A percentile compares a stretch with the other conserved stretches of the same genome.
phyloP scores from a whole-genome alignment of 1,140 invertebrate genomes.

The Bombus haemorrhoidalis region DNA sequence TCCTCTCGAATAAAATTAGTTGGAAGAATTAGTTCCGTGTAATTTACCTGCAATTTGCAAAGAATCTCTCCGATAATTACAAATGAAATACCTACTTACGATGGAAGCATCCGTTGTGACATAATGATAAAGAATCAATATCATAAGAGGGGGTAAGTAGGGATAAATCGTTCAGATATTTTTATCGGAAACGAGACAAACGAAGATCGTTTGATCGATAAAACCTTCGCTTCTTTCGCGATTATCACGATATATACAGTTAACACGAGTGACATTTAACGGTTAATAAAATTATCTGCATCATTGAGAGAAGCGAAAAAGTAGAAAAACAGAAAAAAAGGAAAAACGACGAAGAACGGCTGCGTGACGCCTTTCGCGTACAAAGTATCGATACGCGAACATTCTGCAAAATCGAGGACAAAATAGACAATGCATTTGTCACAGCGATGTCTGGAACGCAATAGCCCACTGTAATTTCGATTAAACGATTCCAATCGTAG shows the following conservation, averaged over 20 bases:
- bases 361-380: background rate
- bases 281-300: too few species aligned
- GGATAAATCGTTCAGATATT: too few species aligned
- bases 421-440: conserved; percentile 1
- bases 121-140: too few species aligned
- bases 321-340: background rate
- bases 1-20: background rate
- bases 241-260: too few species aligned
- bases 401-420: background rate
- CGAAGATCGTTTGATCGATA: too few species aligned
- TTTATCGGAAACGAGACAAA: too few species aligned
- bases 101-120: too few species aligned
- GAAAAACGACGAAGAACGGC: background rate
- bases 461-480: conserved; percentile 3
- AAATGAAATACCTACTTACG: too few species aligned
- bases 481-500: conserved; percentile 12
- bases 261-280: too few species aligned
- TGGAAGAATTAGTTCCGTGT: background rate
- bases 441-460: background rate
- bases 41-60: background rate
- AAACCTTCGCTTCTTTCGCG: too few species aligned
- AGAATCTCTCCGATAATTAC: too few species aligned
- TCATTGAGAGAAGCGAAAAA: background rate
- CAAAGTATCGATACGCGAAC: background rate
- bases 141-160: too few species aligned